Base-by-base conservation (phyloP, 2,888 invertebrate genomes). In the Orgyia antiqua region DNA sequence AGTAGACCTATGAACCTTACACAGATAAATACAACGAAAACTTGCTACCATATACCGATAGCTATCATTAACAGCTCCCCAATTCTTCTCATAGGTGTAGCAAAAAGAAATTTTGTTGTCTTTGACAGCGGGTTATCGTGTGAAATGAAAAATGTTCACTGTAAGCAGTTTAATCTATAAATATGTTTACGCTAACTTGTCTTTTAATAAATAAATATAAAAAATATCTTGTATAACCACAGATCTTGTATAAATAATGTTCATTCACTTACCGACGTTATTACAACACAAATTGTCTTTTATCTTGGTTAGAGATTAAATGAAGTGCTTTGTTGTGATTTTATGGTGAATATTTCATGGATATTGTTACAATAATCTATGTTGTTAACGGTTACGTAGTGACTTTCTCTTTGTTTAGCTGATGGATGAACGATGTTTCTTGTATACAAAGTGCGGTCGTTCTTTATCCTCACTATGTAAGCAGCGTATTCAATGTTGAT, bases 381-480 rank as follows among this genome's bases (percentile, higher is more conserved):
- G 29, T 51, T 31, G 35, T 24, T 29, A 36, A 34, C 27, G 26
- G 37, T 45, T 42, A 32, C 33, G 33, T 34, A 13, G 18, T 25
- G 5, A 24, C 46, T 50, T 46, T 51, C 52, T 48, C 36, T 41
- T 45, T 42, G 42, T 38, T 24, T 35, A 20, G 10, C 6, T 4
- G 27, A 36, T 33, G 33, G 30, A 31, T 47, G 29, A 19, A 34
- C 25, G 24, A 31, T 28, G 30, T 36, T 20, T 4, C 24, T 7
- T 10, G 18, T 31, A 13, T 12, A 31, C 25, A 23, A 10, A 27
- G 24, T 28, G 33, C 29, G 31, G 25, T 28, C 11, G 27, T 5
- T 31, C 15, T 26, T 35, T 18, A 31, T 29, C 24, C 36, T 30
- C 10, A 27, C 13, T 36, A 26, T 27, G 29, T 36, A 26, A 25